These are phyloP conservation scores for Nemurella pictetii DNA, from an alignment of 2,888 invertebrate genomes.

Conservation along the genomic window DNA sequence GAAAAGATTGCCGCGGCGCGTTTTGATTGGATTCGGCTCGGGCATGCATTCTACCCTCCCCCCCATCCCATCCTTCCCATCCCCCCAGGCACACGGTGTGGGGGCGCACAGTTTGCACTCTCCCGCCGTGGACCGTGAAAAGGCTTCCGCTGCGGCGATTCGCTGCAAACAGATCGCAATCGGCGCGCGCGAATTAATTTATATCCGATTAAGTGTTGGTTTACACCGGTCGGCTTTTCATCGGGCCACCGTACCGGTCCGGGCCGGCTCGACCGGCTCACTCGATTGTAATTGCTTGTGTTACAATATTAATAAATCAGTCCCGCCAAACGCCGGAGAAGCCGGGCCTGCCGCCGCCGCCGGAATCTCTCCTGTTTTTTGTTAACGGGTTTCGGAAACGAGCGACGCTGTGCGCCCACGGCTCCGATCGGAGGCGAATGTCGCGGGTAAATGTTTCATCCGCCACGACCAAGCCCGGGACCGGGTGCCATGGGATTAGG, in stretches of 20 bases:
- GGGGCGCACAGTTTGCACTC: neutral
- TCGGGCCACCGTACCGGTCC: no score
- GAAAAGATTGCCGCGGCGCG: neutral
- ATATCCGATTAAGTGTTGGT: neutral
- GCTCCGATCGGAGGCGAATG: neutral
- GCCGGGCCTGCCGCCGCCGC: neutral
- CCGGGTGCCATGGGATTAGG: neutral
- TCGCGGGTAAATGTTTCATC: neutral
- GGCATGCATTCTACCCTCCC: neutral
- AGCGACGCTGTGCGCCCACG: neutral
- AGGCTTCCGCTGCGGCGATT: neutral
- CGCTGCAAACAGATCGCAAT: neutral
- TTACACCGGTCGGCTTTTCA: neutral
- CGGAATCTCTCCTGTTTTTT: neutral
- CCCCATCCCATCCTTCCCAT: neutral
- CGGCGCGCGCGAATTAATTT: neutral
- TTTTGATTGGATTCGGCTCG: neutral
- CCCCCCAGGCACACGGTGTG: no score
- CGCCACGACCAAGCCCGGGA: no score
- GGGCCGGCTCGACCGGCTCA: neutral
- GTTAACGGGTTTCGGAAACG: constrained; percentile 20
- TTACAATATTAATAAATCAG: constrained; percentile 18
- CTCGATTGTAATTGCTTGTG: constrained; percentile 14
- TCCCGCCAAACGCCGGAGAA: neutral
- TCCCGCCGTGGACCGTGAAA: neutral